Base-by-base conservation (phyloP, 2,888 invertebrate species). In the Cheilosia vernalis region DNA sequence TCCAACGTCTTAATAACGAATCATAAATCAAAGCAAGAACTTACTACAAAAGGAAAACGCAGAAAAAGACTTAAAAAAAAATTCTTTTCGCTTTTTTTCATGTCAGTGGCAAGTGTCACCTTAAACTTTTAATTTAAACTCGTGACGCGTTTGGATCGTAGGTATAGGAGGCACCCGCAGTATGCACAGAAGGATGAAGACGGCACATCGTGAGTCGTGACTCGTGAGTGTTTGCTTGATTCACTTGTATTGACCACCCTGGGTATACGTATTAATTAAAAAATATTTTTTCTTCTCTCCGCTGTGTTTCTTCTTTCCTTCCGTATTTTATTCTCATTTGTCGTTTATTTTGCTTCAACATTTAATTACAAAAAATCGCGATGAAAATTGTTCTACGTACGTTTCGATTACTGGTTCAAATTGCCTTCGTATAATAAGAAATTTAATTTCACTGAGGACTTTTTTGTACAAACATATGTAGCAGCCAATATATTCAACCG, bases 31-130 rank as follows among this genome's bases (percentile, higher is more conserved):
- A 72, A 72, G 67, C 56, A 51, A 56, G 61, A 55, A 84, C 53
- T 70, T 47, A 63, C 64, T 64, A 30, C 40, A 56, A 80, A 61
- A 66, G 42, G 17, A 60, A 56, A 72, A 33, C 24, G n/a, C 69
- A 56, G 42, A 55, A 72, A 55, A 76, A 33, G 15, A 4, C n/a
- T 21, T 4, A 13, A 3, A 24, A 24, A 27, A 17, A 53, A 40
- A 19, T 56, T 73, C 27, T 44, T 40, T 30, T 53, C 37, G 27
- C 69, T 24, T 51, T 21, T 53, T 63, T 30, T 76, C 15, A 72
- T 77, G 85, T 81, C 85, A 85, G 66, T 51, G 61, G 85, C 85
- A 85, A 85, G 67, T 85, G 85, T 80, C 85, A 85, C 85, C 85
- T 81, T 76, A 72, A 77, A 81, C 72, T 85, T 81, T 85, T 85